These are phyloP conservation scores for Furcifer pardalis DNA, from an alignment of 2,797 vertebrate species.

Conservation along the genomic window DNA sequence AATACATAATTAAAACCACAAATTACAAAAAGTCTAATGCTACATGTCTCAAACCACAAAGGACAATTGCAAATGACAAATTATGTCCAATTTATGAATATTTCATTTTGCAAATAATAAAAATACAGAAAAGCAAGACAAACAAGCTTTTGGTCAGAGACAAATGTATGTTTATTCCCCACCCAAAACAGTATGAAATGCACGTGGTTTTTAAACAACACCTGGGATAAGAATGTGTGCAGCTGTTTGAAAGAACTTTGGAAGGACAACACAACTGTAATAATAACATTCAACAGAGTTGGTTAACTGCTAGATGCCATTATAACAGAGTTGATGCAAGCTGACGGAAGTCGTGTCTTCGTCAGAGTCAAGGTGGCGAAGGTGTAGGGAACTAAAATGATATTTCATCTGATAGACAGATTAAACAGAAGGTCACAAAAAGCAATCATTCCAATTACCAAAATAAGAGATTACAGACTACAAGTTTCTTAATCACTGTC, in stretches of 20 bases:
- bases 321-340: neutral
- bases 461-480: constrained; percentile 17
- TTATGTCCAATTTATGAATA: no score
- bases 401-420: neutral
- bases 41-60: no score
- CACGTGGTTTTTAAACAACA: no score
- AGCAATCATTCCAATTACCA: constrained; percentile 9
- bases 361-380: neutral
- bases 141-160: no score
- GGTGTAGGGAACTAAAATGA: neutral
- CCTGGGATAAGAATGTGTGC: no score
- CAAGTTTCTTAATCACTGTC: constrained; percentile 17
- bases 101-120: no score
- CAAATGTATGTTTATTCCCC: no score
- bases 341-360: neutral
- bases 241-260: neutral
- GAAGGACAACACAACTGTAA: neutral
- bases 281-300: neutral
- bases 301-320: neutral
- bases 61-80: no score
- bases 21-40: no score
- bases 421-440: constrained; percentile 21
- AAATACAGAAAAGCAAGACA: no score
- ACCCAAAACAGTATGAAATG: no score
- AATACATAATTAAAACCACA: no score